phyloP scores from a whole-genome alignment of 2,797 vertebrate species.

The Karalla daura region DNA sequence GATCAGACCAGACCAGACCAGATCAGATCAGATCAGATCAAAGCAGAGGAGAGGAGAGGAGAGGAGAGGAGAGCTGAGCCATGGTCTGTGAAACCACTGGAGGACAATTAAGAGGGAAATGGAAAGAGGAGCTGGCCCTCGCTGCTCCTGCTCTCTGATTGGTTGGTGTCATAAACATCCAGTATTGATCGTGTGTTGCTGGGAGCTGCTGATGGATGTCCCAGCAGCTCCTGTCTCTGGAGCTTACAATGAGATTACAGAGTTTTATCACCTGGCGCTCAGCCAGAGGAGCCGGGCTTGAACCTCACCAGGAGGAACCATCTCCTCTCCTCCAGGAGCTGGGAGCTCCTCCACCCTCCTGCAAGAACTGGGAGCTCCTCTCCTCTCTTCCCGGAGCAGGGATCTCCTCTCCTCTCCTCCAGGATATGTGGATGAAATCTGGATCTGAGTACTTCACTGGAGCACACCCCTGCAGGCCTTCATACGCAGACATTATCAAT shows the following conservation, averaged over 20 bases:
- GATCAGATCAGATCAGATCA: no score
- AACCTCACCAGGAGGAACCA: constrained; percentile 70
- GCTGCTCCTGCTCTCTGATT: constrained; percentile 54
- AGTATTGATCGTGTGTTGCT: constrained; percentile 77
- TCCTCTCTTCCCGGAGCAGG: constrained; percentile 40
- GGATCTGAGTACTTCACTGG: constrained; percentile 70
- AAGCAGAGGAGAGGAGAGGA: no score
- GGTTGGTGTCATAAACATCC: constrained; percentile 62
- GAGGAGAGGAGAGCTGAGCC: no score
- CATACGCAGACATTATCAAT: constrained; percentile 68
- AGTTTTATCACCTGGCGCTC: constrained; percentile 80
- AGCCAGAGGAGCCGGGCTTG: constrained; percentile 68
- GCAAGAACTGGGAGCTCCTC: constrained; percentile 44
- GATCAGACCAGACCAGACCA: no score
- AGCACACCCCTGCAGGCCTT: constrained; percentile 54
- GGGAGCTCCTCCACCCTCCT: constrained; percentile 31
- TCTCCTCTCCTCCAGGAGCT: constrained; percentile 13
- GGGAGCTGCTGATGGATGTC: constrained; percentile 76
- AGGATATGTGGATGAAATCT: constrained; percentile 53
- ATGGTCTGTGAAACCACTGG: constrained; percentile 62
- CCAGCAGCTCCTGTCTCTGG: constrained; percentile 69
- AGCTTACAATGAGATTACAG: constrained; percentile 83
- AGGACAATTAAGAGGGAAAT: constrained; percentile 73
- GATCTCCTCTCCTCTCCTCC: constrained; percentile 47
- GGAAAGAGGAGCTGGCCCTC: constrained; percentile 57